Evolutionary conservation across 2,797 vertebrate genomes (phyloP).

Genomic region (Somateria mollissima): DNA sequence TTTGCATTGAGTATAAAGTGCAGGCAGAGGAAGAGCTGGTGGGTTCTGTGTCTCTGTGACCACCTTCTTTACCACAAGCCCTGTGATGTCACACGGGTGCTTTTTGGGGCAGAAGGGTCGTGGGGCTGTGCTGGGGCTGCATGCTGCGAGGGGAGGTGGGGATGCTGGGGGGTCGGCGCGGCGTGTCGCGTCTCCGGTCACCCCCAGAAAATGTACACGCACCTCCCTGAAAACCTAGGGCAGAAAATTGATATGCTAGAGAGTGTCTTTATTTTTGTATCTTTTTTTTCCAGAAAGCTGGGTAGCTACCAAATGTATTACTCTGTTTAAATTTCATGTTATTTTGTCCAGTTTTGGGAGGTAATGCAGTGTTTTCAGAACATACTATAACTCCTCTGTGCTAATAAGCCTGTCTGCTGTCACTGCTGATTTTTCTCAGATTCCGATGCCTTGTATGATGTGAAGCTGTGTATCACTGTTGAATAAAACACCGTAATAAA

Average conservation of each 20-base stretch:
- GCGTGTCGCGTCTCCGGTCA: background rate
- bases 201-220: rapidly evolving
- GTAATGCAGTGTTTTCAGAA: background rate
- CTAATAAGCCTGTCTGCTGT: background rate
- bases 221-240: background rate
- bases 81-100: rapidly evolving
- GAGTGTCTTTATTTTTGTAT: rapidly evolving
- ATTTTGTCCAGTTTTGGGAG: background rate
- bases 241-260: background rate
- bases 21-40: background rate
- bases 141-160: background rate
- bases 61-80: background rate
- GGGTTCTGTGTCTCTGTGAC: background rate
- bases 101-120: background rate
- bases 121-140: background rate
- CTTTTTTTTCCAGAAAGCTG: background rate
- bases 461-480: conserved; percentile 64
- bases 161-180: rapidly evolving
- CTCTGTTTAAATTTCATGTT: background rate
- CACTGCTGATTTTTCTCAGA: background rate
- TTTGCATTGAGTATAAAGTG: background rate
- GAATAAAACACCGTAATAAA: conserved; percentile 80
- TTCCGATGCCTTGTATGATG: conserved; percentile 57
- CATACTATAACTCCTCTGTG: background rate
- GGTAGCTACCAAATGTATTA: background rate